Evolutionary conservation across 2,113 vertebrate species (phyloP).

Genomic region (Gallinago jamesoni): DNA sequence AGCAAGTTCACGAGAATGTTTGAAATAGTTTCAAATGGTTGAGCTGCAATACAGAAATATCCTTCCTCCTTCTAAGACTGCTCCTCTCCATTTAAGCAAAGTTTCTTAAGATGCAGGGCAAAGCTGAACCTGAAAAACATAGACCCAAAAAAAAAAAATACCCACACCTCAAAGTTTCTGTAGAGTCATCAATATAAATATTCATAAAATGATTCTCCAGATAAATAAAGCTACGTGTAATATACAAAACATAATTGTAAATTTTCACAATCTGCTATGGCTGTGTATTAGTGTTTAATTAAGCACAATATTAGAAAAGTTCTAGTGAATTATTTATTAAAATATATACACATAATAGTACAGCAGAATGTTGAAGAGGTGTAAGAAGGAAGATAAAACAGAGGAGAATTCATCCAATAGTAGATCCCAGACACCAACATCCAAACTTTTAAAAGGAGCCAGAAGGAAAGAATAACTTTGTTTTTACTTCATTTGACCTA

Average conservation of each 20-base stretch:
- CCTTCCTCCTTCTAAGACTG: not conserved
- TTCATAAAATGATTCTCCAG: not conserved
- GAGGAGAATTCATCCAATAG: not conserved
- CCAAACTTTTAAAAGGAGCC: not conserved
- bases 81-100: not conserved
- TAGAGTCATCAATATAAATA: not conserved
- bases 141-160: not conserved
- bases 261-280: not conserved
- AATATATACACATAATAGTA: not conserved
- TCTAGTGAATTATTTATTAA: not conserved
- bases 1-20: not conserved
- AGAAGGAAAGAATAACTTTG: not conserved
- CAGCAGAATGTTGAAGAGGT: not conserved
- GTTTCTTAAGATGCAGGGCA: not conserved
- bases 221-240: not conserved
- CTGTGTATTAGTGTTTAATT: not conserved
- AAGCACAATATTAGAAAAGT: not conserved
- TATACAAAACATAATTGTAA: not conserved
- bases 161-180: not conserved
- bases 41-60: not conserved
- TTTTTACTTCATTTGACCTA: not conserved
- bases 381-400: not conserved
- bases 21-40: not conserved
- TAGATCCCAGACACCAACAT: not conserved
- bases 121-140: not conserved